Conservation (phyloP, 2,797 vertebrate species). For the Epinephelus awoara region DNA sequence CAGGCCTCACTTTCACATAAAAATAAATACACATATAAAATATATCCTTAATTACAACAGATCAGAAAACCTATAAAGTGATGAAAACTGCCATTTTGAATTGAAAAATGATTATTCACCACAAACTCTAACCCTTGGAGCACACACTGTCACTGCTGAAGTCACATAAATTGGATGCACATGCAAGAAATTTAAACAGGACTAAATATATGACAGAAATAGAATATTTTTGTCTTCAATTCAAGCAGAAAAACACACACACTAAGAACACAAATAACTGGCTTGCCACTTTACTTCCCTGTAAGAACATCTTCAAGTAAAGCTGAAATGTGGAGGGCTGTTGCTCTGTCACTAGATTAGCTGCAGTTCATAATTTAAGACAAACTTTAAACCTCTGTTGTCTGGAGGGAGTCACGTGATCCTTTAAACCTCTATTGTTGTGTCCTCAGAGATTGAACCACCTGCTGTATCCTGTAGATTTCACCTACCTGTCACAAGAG, state of each 20-base stretch:
- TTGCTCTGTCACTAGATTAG: not conserved
- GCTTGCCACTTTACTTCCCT: not conserved
- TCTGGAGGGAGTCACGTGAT: not conserved
- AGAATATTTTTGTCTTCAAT: not conserved
- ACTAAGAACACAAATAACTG: not conserved
- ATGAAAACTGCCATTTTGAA: not conserved
- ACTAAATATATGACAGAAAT: not conserved
- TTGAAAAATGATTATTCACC: not conserved
- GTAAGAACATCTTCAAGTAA: not conserved
- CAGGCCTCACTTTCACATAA: not conserved
- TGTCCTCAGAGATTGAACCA: conserved; percentile 5
- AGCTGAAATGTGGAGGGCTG: not conserved
- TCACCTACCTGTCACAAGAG: conserved; percentile 43
- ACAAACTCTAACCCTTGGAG: not conserved
- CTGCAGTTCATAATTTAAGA: not conserved
- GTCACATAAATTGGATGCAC: no score
- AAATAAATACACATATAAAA: not conserved
- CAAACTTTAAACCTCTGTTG: not conserved
- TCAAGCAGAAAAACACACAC: not conserved
- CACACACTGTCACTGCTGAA: not conserved
- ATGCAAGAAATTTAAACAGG: not conserved
- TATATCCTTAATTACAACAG: not conserved
- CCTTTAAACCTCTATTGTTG: not conserved
- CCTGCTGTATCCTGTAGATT: conserved; percentile 8
- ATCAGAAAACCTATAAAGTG: not conserved